A percentile compares a stretch with the other conserved stretches of the same genome.
Evolutionary conservation across 2,797 vertebrate genomes (phyloP).

Genomic region (Oryzias dopingdopingensis): DNA sequence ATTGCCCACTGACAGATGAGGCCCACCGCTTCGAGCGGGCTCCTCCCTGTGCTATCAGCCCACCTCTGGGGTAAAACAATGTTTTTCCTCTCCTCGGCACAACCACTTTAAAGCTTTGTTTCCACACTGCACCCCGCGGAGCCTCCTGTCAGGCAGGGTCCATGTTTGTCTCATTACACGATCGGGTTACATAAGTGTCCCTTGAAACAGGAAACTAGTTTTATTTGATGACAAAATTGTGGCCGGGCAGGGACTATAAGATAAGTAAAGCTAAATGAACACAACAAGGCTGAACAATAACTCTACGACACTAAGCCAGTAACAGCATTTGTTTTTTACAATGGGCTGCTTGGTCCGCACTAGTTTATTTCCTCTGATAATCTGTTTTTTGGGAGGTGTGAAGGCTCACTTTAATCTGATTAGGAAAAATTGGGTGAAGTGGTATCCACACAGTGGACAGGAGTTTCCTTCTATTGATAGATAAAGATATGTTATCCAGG

Average conservation of each 20-base stretch:
- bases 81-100: slow-evolving; percentile 59
- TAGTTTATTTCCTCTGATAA: too few species aligned
- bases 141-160: slow-evolving; percentile 43
- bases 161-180: slow-evolving; percentile 53
- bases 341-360: too few species aligned
- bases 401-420: too few species aligned
- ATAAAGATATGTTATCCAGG: too few species aligned
- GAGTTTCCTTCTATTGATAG: too few species aligned
- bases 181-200: slow-evolving; percentile 53
- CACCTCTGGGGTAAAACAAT: slow-evolving; percentile 72
- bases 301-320: slow-evolving; percentile 25
- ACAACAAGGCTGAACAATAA: slow-evolving; percentile 31
- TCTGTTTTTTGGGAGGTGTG: too few species aligned
- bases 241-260: slow-evolving; percentile 13
- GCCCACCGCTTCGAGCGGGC: slow-evolving; percentile 71
- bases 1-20: slow-evolving; percentile 74
- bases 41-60: slow-evolving; percentile 64
- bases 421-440: too few species aligned
- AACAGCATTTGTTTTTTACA: too few species aligned
- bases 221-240: slow-evolving; percentile 51
- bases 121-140: slow-evolving; percentile 42
- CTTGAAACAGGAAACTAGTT: slow-evolving; percentile 42
- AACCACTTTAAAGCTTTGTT: slow-evolving; percentile 65
- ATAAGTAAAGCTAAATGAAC: slow-evolving; percentile 33
- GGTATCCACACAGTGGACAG: too few species aligned